phyloP scores from a whole-genome alignment of 35 echinoderm and acorn worm species.

The Diadema setosum region DNA sequence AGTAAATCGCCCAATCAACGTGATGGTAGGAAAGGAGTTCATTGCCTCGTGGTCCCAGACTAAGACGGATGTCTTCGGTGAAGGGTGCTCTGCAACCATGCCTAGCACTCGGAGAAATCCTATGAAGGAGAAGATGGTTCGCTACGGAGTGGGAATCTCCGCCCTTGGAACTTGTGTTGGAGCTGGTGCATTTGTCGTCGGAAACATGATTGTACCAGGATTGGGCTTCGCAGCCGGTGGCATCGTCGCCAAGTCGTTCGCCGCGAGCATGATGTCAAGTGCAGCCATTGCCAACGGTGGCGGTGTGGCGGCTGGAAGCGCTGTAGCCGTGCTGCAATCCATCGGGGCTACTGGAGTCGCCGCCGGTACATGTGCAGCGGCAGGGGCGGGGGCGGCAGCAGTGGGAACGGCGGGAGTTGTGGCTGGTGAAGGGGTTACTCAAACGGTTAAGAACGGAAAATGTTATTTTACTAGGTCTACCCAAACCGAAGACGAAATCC shows the following conservation, averaged over 20 bases:
- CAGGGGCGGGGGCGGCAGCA: neutral
- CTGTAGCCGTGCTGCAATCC: neutral
- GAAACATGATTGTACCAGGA: neutral
- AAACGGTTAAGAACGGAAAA: too few relatives aligned
- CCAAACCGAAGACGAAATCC: too few relatives aligned
- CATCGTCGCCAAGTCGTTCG: neutral
- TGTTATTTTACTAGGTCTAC: too few relatives aligned
- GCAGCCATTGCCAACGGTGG: constrained; percentile 1
- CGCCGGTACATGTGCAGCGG: neutral
- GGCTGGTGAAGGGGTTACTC: neutral
- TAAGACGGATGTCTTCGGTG: too few relatives aligned
- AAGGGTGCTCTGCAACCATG: too few relatives aligned
- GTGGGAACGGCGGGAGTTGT: neutral
- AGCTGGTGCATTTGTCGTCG: neutral
- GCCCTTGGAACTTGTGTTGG: neutral
- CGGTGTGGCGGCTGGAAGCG: neutral
- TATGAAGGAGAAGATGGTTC: too few relatives aligned
- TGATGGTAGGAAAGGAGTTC: too few relatives aligned
- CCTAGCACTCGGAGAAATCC: too few relatives aligned
- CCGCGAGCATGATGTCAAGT: neutral
- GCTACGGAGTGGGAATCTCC: too few relatives aligned
- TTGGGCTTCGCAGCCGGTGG: neutral
- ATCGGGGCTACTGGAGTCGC: neutral
- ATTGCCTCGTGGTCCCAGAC: too few relatives aligned
- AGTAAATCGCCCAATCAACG: too few relatives aligned